Evolutionary conservation across 1,140 invertebrate genomes (phyloP), one percentile per base, ranked within the genome.

Genomic region (Mercenaria mercenaria): DNA sequence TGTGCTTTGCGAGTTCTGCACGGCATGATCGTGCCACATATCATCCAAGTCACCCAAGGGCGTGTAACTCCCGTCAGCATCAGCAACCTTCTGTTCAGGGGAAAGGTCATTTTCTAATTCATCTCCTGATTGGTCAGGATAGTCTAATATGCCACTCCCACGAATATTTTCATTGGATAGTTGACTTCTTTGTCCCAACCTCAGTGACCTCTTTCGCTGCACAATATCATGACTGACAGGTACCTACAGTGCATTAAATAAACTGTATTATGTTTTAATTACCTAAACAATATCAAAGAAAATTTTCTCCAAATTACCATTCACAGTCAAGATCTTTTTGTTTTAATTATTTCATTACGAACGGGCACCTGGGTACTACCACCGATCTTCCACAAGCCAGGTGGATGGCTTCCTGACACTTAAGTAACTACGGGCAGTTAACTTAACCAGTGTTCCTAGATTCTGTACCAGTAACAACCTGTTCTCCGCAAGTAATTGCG

Each of bases 11-110:
- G 86, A 69, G 13, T 64, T 79, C 10, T 74, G 67, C 0, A 64
- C 43, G 3, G n/a, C 59, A 39, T 80, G 18, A 10, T 80, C 72
- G 41, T 88, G 72, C 41, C 52, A 72, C 13, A 89, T 13, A 69
- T 89, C 79, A 37, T 84, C 88, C 3, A 89, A 18, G 15, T 89
- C 88, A 77, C 67, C 88, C 37, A 89, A 67, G 20, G 88, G 88
- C n/a, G 80, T 83, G 67, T 89, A 89, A 34, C 52, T 76, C 34
- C 88, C 88, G 39, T 89, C 80, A 61, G 88, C 88, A 34, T 56
- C 88, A n/a, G 88, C 88, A 23, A 89, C 79, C 20, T 56, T 72
- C 47, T 83, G 64, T 13, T 89, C 88, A 32, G 88, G 88, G 20
- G 88, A 89, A 11, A 83, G 79, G 52, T 83, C 79, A 77, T 89